A percentile compares a stretch with the other conserved stretches of the same genome.
These are phyloP conservation scores for Hyles vespertilio DNA, from an alignment of 1,140 invertebrate genomes.

Conservation along the genomic window DNA sequence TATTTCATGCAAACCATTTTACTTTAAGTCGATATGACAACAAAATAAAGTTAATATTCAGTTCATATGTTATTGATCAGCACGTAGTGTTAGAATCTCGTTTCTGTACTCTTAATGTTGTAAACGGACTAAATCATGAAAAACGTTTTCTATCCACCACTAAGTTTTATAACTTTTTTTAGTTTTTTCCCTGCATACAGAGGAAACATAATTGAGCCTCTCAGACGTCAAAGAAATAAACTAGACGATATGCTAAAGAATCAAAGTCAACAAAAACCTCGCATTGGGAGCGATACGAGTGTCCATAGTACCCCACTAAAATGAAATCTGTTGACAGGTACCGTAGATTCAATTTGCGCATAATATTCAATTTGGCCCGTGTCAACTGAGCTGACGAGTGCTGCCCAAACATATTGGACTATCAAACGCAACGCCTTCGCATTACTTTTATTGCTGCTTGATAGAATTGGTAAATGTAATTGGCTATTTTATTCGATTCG, in stretches of 20 bases:
- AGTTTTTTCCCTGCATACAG: neutral
- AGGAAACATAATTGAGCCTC: neutral
- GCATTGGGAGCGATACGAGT: constrained; percentile 2
- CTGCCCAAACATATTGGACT: constrained; percentile 11
- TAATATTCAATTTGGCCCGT: constrained; percentile 25
- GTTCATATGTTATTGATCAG: no score
- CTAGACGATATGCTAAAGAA: neutral
- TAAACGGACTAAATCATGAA: no score
- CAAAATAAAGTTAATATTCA: no score
- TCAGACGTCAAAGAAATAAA: neutral
- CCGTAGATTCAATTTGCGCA: constrained; percentile 23
- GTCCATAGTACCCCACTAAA: constrained; percentile 12
- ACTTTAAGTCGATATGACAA: no score
- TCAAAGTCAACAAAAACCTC: no score
- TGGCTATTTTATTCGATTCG: constrained; percentile 6
- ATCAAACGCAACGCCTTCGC: constrained; percentile 4
- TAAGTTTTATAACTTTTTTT: neutral
- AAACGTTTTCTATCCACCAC: no score
- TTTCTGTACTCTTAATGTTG: no score
- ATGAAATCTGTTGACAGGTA: constrained; percentile 18
- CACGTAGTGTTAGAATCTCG: no score
- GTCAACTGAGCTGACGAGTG: constrained; percentile 14
- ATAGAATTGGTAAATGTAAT: constrained; percentile 8
- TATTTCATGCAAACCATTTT: no score
- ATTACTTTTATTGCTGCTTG: constrained; percentile 9